Conservation (phyloP, 1,140 invertebrate species). For the Ridgeia piscesae region DNA sequence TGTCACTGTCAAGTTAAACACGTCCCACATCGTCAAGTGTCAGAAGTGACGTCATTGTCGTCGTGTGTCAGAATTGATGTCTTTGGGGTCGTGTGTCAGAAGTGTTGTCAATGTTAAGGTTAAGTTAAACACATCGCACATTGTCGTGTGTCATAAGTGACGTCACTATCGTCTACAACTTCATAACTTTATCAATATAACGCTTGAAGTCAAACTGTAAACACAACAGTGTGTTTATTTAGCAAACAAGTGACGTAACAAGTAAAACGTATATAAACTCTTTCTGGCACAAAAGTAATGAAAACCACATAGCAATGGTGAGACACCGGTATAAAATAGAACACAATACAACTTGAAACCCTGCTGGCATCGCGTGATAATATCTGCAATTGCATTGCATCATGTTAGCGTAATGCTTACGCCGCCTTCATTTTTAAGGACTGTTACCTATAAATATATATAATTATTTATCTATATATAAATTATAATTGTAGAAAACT, state of each 20-base stretch:
- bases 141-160: no score
- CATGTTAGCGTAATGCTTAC: neutral
- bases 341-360: neutral
- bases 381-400: neutral
- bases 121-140: neutral
- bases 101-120: neutral
- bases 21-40: no score
- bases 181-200: no score
- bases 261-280: neutral
- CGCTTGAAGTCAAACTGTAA: neutral
- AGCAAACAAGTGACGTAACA: neutral
- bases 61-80: neutral
- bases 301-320: neutral
- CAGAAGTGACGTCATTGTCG: no score
- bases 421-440: neutral
- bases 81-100: neutral
- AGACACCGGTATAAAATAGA: neutral
- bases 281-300: neutral
- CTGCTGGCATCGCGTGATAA: neutral
- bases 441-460: neutral
- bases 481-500: neutral
- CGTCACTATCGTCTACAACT: no score
- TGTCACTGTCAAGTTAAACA: neutral
- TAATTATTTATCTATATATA: neutral
- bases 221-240: neutral